These are phyloP conservation scores for Copsychus sechellarum DNA, from an alignment of 2,113 vertebrate genomes.

Conservation along the genomic window DNA sequence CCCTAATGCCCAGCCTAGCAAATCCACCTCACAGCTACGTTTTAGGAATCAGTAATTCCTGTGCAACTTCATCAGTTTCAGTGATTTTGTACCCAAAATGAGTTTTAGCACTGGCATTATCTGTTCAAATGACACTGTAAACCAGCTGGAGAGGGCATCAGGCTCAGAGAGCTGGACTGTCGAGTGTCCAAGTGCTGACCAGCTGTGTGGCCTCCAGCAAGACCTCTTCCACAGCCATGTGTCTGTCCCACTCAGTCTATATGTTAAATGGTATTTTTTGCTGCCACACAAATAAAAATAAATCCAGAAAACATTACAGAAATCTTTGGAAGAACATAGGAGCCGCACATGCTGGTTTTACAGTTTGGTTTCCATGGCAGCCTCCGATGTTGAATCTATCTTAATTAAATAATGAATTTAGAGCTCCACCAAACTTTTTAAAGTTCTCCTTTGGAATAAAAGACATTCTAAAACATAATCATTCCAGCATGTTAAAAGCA, in stretches of 20 bases:
- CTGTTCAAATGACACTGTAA: neutral
- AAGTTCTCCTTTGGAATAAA: conserved; percentile 5
- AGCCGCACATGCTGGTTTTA: neutral
- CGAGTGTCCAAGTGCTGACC: rapidly evolving
- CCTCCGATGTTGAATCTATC: neutral
- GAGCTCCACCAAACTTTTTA: conserved; percentile 1
- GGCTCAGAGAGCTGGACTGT: neutral
- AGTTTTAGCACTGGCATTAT: neutral
- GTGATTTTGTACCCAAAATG: neutral
- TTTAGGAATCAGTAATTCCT: neutral
- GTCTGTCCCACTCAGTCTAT: neutral
- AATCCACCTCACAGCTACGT: rapidly evolving
- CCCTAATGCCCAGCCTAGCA: neutral
- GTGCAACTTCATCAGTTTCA: neutral
- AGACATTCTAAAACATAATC: neutral
- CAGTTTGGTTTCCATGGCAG: conserved; percentile 29
- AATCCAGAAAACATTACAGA: neutral
- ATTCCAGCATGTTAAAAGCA: neutral
- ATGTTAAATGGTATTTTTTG: neutral
- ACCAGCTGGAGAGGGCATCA: neutral
- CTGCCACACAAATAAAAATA: conserved; percentile 1
- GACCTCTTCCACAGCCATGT: neutral
- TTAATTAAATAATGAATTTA: conserved; percentile 18
- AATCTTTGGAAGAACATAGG: neutral
- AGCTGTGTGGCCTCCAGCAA: neutral